phyloP scores from a whole-genome alignment of 23 tunicate species.

The Clavelina lepadiformis region DNA sequence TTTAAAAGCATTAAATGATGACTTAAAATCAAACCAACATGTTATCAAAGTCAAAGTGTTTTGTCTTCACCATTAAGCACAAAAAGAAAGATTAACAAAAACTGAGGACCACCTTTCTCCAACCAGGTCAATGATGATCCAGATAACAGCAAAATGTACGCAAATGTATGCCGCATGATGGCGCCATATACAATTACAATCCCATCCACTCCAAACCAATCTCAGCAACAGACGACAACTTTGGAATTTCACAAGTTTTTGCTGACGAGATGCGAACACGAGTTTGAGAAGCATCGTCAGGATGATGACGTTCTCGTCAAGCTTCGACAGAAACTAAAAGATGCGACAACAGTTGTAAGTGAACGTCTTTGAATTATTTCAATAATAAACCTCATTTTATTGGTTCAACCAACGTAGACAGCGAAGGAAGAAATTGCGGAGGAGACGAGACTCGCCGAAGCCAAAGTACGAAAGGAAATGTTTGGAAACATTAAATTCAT shows the following conservation, averaged over 20 bases:
- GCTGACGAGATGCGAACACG: conserved; percentile 58
- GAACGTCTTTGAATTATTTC: too few relatives aligned
- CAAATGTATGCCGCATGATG: conserved; percentile 64
- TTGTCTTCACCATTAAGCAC: too few relatives aligned
- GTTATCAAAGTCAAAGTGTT: too few relatives aligned
- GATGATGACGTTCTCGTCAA: conserved; percentile 32
- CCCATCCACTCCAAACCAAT: conserved; percentile 2
- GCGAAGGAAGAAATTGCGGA: conserved; percentile 43
- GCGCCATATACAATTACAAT: conserved; percentile 15
- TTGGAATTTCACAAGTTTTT: conserved; percentile 54
- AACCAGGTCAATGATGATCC: conserved; percentile 65
- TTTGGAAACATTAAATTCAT: conserved; percentile 89
- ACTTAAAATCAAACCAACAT: too few relatives aligned
- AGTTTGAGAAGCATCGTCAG: conserved; percentile 43
- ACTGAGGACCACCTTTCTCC: too few relatives aligned
- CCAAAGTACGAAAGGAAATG: conserved; percentile 55
- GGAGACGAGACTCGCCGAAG: conserved; percentile 26
- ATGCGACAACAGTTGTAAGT: conserved; percentile 23
- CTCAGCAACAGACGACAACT: background rate
- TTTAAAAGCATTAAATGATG: too few relatives aligned
- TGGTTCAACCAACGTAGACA: too few relatives aligned
- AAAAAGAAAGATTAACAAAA: too few relatives aligned
- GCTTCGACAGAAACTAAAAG: too few relatives aligned
- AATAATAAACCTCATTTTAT: too few relatives aligned
- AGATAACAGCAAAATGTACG: conserved; percentile 51